These are phyloP conservation scores for Leptopilina drosophilae DNA, from an alignment of 2,888 invertebrate genomes.

Conservation along the genomic window DNA sequence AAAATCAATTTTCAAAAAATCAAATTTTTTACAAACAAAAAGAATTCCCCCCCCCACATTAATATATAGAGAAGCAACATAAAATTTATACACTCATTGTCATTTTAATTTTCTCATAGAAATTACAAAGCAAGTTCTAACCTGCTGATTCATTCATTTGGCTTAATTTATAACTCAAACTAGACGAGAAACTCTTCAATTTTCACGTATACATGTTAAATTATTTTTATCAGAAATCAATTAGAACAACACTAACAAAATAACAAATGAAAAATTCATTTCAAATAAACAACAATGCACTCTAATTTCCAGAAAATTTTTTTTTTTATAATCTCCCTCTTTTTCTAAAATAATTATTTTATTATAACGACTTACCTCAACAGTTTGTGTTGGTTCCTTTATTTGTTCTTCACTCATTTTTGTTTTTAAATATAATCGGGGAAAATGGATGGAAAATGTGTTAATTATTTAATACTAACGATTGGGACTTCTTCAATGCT, in stretches of 20 bases:
- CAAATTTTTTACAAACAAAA: no score
- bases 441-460: not conserved
- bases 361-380: conserved; percentile 62
- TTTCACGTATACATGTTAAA: not conserved
- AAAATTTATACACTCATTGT: not conserved
- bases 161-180: not conserved
- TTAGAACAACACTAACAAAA: conserved; percentile 6
- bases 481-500: not conserved
- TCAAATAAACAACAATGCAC: conserved; percentile 5
- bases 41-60: no score
- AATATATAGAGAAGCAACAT: no score
- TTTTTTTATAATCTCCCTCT: not conserved
- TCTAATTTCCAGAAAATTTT: no score
- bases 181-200: not conserved
- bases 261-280: conserved; percentile 13
- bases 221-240: not conserved
- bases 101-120: not conserved
- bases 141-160: not conserved
- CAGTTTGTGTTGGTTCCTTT: conserved; percentile 65
- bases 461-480: not conserved
- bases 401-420: conserved; percentile 72
- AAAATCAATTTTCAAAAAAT: no score
- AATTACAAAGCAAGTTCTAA: not conserved
- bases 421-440: conserved; percentile 56
- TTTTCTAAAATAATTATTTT: not conserved